A percentile compares a stretch with the other conserved stretches of the same genome.
Conservation (phyloP, 2,797 vertebrate genomes). For the Phataginus tricuspis region DNA sequence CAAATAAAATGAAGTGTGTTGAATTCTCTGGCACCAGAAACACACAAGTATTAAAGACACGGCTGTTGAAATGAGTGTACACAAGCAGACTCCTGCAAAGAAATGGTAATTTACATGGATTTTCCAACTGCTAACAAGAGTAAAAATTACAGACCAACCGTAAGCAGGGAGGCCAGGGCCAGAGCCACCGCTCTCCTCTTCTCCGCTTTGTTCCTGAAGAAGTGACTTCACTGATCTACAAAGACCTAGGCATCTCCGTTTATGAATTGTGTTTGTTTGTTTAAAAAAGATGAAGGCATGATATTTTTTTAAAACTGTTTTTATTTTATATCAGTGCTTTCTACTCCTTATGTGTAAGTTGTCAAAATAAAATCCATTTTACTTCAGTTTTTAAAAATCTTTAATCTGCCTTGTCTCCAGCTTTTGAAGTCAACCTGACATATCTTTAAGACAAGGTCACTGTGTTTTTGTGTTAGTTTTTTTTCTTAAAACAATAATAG, state of each 20-base stretch:
- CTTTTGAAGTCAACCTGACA: background rate
- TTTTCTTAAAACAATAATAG: no score
- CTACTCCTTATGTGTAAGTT: background rate
- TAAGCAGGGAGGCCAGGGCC: background rate
- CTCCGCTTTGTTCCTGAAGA: slow-evolving; percentile 5
- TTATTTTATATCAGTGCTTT: background rate
- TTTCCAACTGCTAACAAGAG: background rate
- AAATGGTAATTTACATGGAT: background rate
- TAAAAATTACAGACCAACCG: background rate
- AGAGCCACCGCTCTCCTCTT: background rate
- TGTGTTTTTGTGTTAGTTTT: no score
- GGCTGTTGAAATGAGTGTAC: slow-evolving; percentile 26
- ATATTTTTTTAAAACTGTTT: background rate
- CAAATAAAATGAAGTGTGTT: background rate
- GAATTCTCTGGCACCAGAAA: background rate
- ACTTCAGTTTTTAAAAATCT: background rate
- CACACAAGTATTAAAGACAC: background rate
- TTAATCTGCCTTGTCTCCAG: background rate
- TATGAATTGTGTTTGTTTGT: slow-evolving; percentile 1
- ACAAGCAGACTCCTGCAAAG: background rate
- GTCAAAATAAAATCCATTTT: slow-evolving; percentile 2
- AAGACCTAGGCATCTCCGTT: background rate
- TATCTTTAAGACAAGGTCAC: background rate
- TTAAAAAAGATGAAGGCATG: background rate
- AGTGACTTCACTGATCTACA: background rate